Conservation (phyloP, 2,888 invertebrate species). For the Brenthis hecate region DNA sequence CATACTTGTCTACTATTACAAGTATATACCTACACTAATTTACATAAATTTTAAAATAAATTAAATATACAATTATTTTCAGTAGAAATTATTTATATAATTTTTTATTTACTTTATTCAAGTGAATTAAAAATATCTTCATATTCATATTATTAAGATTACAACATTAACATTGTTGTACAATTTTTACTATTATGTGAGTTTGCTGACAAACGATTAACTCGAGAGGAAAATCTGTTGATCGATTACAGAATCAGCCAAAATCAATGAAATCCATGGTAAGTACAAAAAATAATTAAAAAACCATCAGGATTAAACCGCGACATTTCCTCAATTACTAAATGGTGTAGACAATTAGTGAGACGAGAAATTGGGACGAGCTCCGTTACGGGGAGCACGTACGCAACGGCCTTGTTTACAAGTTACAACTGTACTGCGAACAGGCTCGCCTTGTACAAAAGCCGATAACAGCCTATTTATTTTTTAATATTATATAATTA, state of each 20-base stretch:
- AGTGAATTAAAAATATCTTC: no score
- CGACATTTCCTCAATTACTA: conserved; percentile 26
- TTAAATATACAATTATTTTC: no score
- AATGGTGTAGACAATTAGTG: conserved; percentile 24
- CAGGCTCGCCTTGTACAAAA: conserved; percentile 12
- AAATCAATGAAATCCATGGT: not conserved
- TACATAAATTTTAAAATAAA: no score
- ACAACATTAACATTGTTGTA: no score
- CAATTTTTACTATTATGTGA: no score
- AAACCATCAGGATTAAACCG: not conserved
- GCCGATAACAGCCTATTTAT: conserved; percentile 1
- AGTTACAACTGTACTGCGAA: conserved; percentile 10
- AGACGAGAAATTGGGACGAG: conserved; percentile 27
- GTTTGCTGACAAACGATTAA: no score
- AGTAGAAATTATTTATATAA: no score
- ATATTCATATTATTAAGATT: no score
- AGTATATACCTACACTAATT: no score
- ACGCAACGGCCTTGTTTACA: conserved; percentile 39
- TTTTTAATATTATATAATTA: conserved; percentile 4
- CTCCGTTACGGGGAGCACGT: conserved; percentile 37
- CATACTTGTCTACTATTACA: no score
- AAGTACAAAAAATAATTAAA: not conserved
- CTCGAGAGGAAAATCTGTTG: not conserved
- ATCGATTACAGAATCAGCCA: not conserved
- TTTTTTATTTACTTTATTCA: no score